Base-by-base conservation (phyloP, 2,888 invertebrate species). In the Lucinisca nassula region DNA sequence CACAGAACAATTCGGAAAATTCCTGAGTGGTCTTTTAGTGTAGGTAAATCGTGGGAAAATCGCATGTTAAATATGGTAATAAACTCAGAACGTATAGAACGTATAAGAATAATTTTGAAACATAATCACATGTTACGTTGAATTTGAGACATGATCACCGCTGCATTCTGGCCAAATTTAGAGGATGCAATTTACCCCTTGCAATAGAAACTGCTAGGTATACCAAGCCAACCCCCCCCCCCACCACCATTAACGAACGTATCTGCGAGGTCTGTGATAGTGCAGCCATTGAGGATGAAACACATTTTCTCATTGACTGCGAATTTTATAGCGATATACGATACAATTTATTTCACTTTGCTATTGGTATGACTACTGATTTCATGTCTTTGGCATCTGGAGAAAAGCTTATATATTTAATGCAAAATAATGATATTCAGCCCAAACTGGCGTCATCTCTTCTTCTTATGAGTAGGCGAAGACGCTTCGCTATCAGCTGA, bases 1-100 rank as follows among this genome's bases (percentile, higher is more conserved):
- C 3, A 61, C 30, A 61, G 61, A 38, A 61, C 30, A 30, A 4
- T 30, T 4, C 30, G 1, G 6, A 8, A 4, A 61, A 30, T 61
- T 30, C 61, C 24, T 30, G 30, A 24, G 10, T 61, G 61, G 30
- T 27, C 61, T 27, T 30, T 61, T 30, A 61, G 30, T 30, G 30
- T 30, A 24, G 27, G 61, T 21, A 61, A 61, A 6, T 27, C 61
- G 1, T 61, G 61, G 61, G 61, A 61, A 30, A 61, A 61, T 10
- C 27, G 27, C 2, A 61, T 61, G 30, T 8, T 61, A 61, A 6
- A n/a, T 37, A 37, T 73, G 73, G 73, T 14, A 73, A 73, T 40
- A 73, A 73, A 73, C 38, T 73, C 1, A 73, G 73, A 73, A 73
- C 73, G 3, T 73, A 73, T 40, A 73, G 73, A 73, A 8, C 12